These are phyloP conservation scores for Rhimphoctona megacephalus DNA, from an alignment of 2,888 invertebrate genomes.

Conservation along the genomic window DNA sequence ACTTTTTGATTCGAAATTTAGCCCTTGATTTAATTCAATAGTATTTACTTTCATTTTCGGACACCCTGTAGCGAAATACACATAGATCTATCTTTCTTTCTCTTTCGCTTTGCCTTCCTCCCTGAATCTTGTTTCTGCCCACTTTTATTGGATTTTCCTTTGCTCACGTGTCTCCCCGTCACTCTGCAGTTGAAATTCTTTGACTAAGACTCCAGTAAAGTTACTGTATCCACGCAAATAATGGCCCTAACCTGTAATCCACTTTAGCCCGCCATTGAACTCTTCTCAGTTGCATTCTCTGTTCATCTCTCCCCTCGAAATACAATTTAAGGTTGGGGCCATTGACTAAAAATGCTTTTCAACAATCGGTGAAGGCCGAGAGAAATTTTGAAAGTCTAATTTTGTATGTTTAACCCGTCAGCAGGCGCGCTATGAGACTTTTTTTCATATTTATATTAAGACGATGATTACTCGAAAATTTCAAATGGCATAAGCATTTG, in stretches of 20 bases:
- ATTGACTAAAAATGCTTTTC: background rate
- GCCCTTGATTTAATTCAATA: background rate
- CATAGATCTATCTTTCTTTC: background rate
- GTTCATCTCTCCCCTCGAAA: background rate
- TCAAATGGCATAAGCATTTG: too few relatives aligned
- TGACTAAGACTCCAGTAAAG: background rate
- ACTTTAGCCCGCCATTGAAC: constrained; percentile 12
- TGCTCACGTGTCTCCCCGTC: constrained; percentile 24
- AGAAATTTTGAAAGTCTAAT: background rate
- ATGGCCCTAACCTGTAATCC: constrained; percentile 28
- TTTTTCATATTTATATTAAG: too few relatives aligned
- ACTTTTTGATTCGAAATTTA: background rate
- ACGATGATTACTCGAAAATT: too few relatives aligned
- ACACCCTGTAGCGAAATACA: background rate
- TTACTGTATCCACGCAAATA: constrained; percentile 7
- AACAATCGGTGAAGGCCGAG: background rate
- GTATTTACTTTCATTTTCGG: background rate
- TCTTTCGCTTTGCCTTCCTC: constrained; percentile 10
- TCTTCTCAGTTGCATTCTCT: background rate
- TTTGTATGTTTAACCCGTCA: too few relatives aligned
- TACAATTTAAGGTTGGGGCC: background rate
- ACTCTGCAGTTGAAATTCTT: constrained; percentile 1
- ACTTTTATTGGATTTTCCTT: constrained; percentile 33
- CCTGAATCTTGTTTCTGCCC: constrained; percentile 27
- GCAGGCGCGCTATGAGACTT: too few relatives aligned